phyloP scores from a whole-genome alignment of 2,113 vertebrate species.

The Camelus bactrianus region DNA sequence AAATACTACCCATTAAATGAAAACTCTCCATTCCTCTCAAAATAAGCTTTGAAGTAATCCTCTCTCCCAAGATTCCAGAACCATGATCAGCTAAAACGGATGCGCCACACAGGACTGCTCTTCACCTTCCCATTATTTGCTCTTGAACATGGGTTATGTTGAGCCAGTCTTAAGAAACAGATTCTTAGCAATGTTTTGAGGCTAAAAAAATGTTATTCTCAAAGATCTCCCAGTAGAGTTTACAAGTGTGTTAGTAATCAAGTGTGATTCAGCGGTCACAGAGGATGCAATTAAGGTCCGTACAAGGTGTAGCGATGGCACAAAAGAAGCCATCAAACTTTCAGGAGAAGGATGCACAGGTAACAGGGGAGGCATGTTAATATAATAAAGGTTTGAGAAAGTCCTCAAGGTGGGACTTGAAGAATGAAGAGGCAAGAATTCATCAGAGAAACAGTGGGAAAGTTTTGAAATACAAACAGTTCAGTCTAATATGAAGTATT shows the following conservation, averaged over 20 bases:
- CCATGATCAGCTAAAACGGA: neutral
- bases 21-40: neutral
- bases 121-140: neutral
- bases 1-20: neutral
- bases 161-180: neutral
- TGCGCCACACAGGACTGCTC: neutral
- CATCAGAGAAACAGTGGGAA: neutral
- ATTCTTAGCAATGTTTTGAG: neutral
- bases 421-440: neutral
- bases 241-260: neutral
- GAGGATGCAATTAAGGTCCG: neutral
- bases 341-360: neutral
- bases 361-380: neutral
- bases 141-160: neutral
- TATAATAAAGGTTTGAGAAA: neutral
- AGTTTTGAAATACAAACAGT: neutral
- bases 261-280: neutral
- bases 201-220: neutral
- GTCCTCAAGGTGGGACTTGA: neutral
- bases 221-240: neutral
- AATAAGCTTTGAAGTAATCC: neutral
- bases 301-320: neutral
- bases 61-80: neutral
- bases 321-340: neutral
- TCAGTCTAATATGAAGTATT: neutral